These are phyloP conservation scores for Andrena fulva DNA, from an alignment of 2,888 invertebrate genomes.

Conservation along the genomic window DNA sequence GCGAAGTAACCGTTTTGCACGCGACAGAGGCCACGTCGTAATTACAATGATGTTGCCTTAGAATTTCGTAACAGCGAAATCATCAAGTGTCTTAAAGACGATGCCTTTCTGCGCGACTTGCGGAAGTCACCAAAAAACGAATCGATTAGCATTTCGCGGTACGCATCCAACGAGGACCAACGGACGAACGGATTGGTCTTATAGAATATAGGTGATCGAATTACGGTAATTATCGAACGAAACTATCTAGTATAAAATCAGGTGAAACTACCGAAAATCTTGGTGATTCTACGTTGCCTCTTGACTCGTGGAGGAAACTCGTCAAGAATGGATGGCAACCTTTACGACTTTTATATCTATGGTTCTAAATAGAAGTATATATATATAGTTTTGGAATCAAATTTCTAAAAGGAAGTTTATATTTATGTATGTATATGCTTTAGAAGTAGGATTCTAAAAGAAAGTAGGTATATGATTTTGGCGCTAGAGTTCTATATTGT, in stretches of 20 bases:
- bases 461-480: no score
- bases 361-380: no score
- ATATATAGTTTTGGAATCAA: no score
- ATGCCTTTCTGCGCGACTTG: constrained; percentile 67
- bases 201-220: background rate
- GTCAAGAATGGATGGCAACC: background rate
- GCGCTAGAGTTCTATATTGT: no score
- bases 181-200: constrained; percentile 44
- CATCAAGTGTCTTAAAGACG: constrained; percentile 75
- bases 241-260: background rate
- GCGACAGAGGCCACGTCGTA: constrained; percentile 8
- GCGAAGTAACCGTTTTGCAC: constrained; percentile 1
- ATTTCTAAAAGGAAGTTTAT: no score
- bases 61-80: constrained; percentile 57
- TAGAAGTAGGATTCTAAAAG: no score
- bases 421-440: no score
- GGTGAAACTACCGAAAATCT: background rate
- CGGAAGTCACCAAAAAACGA: constrained; percentile 31
- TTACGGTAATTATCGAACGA: background rate
- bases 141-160: constrained; percentile 38
- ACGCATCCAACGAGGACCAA: constrained; percentile 49
- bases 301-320: background rate
- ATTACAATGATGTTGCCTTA: constrained; percentile 74
- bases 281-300: background rate
- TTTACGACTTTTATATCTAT: background rate